Evolutionary conservation across 2,113 vertebrate species (phyloP).

Genomic region (Solea senegalensis): DNA sequence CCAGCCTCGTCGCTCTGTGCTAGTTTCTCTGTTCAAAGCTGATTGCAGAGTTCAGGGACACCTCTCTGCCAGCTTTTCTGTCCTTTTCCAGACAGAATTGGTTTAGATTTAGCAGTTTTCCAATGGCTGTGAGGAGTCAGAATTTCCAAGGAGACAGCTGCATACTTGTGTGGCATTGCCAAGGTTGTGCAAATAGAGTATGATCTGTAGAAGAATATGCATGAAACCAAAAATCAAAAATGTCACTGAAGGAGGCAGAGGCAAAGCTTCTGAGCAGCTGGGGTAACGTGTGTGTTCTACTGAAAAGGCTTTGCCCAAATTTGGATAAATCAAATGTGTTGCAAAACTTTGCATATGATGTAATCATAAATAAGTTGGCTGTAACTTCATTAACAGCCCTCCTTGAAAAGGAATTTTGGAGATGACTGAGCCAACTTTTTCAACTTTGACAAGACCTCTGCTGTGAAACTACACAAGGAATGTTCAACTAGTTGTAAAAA

Average conservation of each 20-base stretch:
- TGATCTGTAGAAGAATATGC: slow-evolving; percentile 43
- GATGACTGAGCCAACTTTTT: slow-evolving; percentile 8
- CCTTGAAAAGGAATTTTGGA: slow-evolving; percentile 17
- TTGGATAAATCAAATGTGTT: slow-evolving; percentile 12
- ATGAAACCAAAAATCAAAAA: slow-evolving; percentile 50
- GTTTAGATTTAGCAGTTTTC: slow-evolving; percentile 61
- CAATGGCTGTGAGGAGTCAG: slow-evolving; percentile 46
- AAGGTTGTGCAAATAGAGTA: slow-evolving; percentile 56
- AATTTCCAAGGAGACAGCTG: slow-evolving; percentile 54
- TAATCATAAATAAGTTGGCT: slow-evolving; percentile 35
- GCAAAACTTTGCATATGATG: slow-evolving; percentile 30
- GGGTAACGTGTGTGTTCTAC: slow-evolving; percentile 20
- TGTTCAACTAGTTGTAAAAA: not conserved
- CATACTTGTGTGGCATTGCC: slow-evolving; percentile 50
- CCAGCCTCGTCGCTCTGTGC: slow-evolving; percentile 46
- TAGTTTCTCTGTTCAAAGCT: slow-evolving; percentile 47
- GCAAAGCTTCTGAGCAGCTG: slow-evolving; percentile 44
- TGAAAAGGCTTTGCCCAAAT: slow-evolving; percentile 5
- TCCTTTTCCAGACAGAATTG: slow-evolving; percentile 23
- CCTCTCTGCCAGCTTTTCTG: slow-evolving; percentile 22
- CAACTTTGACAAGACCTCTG: not conserved
- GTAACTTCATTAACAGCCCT: slow-evolving; percentile 17
- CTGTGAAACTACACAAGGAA: not conserved
- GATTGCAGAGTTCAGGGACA: slow-evolving; percentile 27
- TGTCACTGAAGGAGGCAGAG: slow-evolving; percentile 19